phyloP scores from a whole-genome alignment of 2,797 vertebrate genomes.

The Ficedula albicollis region DNA sequence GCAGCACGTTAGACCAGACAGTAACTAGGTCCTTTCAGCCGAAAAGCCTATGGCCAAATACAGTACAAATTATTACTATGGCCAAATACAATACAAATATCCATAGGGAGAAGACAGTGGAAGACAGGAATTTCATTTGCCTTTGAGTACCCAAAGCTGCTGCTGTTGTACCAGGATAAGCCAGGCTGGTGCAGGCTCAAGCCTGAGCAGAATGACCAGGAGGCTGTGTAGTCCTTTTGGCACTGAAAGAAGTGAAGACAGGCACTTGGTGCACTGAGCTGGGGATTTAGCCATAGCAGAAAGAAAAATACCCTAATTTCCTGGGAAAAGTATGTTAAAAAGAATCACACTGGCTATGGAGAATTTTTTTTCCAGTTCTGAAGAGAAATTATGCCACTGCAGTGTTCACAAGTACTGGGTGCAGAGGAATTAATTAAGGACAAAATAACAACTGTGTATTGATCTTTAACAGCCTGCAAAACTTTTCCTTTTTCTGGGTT shows the following conservation, averaged over 20 bases:
- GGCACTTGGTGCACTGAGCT: fast-evolving
- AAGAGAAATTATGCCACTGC: background rate
- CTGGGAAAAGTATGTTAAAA: background rate
- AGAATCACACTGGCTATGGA: background rate
- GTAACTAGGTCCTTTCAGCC: background rate
- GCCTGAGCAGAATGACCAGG: background rate
- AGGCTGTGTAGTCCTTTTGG: background rate
- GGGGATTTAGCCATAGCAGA: background rate
- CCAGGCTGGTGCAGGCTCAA: background rate
- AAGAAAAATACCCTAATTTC: background rate
- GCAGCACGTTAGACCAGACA: background rate
- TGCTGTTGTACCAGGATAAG: background rate
- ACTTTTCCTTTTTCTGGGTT: background rate
- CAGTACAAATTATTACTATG: background rate
- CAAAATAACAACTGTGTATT: background rate
- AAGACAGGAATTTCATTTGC: background rate
- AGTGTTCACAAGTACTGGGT: background rate
- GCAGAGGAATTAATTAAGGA: background rate
- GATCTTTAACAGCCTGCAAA: background rate
- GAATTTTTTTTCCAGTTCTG: background rate
- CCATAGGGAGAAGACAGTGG: background rate
- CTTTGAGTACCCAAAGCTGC: background rate
- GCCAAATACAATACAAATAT: background rate
- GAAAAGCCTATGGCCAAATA: background rate
- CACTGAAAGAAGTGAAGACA: background rate